These are phyloP conservation scores for Tichodroma muraria DNA, from an alignment of 2,113 vertebrate genomes.

Conservation along the genomic window DNA sequence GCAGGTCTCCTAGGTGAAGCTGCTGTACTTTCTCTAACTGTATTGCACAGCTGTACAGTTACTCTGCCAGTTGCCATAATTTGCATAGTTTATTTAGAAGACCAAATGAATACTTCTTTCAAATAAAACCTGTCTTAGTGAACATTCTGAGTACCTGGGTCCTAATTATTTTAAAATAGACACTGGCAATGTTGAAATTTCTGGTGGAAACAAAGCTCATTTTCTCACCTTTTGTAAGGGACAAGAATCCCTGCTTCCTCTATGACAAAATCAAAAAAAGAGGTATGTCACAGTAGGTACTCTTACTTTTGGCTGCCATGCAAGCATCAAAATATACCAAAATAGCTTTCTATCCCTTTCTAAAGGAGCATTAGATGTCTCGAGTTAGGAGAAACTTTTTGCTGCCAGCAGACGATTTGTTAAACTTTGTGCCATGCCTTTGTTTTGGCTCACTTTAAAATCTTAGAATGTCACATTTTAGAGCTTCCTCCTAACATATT, in stretches of 20 bases:
- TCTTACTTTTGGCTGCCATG: neutral
- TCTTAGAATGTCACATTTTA: neutral
- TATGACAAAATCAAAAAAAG: neutral
- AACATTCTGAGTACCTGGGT: neutral
- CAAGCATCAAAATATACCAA: neutral
- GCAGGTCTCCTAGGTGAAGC: neutral
- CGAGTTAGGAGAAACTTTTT: fast-evolving
- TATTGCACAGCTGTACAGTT: neutral
- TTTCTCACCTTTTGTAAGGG: neutral
- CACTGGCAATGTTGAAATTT: neutral
- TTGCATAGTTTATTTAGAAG: neutral
- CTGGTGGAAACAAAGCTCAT: neutral
- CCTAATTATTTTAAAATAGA: neutral
- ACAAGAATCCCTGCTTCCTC: neutral
- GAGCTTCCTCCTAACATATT: neutral
- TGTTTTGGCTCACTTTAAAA: neutral
- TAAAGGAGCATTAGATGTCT: neutral
- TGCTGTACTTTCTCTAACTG: neutral
- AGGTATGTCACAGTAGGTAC: neutral
- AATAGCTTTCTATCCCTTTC: neutral
- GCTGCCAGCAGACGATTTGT: neutral
- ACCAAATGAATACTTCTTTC: neutral
- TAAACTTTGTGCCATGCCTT: neutral
- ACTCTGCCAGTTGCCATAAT: neutral
- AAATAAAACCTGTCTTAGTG: neutral